phyloP scores from a whole-genome alignment of 2,797 vertebrate genomes.

The Hapalemur alaotrensis region DNA sequence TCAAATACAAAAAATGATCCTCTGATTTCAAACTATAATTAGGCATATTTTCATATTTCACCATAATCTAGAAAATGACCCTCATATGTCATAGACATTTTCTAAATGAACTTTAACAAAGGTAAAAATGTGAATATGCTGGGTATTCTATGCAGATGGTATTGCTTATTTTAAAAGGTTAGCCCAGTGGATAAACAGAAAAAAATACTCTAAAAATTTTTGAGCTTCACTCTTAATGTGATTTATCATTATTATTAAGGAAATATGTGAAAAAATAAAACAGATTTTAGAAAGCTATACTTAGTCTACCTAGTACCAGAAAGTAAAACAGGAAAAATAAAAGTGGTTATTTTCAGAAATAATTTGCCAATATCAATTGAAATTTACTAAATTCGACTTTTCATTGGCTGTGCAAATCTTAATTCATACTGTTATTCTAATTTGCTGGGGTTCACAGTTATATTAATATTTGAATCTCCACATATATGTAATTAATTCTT shows the following conservation, averaged over 20 bases:
- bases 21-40: neutral
- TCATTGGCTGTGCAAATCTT: neutral
- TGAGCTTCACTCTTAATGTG: neutral
- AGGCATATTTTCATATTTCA: neutral
- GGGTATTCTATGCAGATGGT: neutral
- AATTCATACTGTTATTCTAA: neutral
- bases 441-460: neutral
- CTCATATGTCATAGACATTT: neutral
- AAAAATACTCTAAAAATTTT: neutral
- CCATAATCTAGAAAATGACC: neutral
- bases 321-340: neutral
- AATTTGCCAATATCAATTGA: neutral
- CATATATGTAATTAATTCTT: neutral
- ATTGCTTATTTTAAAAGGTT: neutral
- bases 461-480: neutral
- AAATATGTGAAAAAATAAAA: neutral
- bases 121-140: neutral
- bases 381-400: neutral
- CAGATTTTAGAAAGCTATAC: neutral
- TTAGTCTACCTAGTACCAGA: neutral
- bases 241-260: neutral
- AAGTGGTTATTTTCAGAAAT: neutral
- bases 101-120: neutral
- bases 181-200: neutral
- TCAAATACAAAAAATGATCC: neutral